phyloP scores from a whole-genome alignment of 2,797 vertebrate species.

The Sarcoramphus papa region DNA sequence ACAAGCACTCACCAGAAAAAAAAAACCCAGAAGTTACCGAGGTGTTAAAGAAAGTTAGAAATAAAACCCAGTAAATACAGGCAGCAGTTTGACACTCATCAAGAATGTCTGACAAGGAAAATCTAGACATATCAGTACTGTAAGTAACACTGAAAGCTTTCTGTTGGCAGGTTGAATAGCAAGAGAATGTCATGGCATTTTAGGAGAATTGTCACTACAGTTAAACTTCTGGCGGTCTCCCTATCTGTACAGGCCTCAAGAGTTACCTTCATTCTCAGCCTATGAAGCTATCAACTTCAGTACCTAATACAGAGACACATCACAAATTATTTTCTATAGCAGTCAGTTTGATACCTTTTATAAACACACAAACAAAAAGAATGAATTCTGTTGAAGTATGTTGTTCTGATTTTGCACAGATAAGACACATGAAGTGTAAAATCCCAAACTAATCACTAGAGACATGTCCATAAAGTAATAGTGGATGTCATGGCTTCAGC shows the following conservation, averaged over 20 bases:
- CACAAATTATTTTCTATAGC: neutral
- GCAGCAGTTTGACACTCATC: neutral
- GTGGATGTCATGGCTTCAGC: neutral
- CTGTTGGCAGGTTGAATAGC: neutral
- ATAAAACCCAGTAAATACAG: neutral
- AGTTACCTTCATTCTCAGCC: neutral
- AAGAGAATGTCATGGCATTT: neutral
- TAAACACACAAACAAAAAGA: neutral
- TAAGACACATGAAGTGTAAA: neutral
- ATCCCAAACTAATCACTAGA: neutral
- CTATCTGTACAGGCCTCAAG: neutral
- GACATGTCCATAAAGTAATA: neutral
- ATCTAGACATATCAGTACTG: neutral
- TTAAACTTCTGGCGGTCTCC: neutral
- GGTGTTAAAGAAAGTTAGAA: neutral
- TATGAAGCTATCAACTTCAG: neutral
- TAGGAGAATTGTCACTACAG: neutral
- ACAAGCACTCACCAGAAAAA: neutral
- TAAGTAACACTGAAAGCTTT: neutral
- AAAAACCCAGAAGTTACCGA: neutral
- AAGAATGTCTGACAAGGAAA: neutral
- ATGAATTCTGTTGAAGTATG: rapidly evolving
- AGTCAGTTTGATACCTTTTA: neutral
- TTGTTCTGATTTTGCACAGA: neutral
- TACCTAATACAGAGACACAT: neutral